Evolutionary conservation across 2,888 invertebrate species (phyloP).

Genomic region (Hanleya hanleyi): DNA sequence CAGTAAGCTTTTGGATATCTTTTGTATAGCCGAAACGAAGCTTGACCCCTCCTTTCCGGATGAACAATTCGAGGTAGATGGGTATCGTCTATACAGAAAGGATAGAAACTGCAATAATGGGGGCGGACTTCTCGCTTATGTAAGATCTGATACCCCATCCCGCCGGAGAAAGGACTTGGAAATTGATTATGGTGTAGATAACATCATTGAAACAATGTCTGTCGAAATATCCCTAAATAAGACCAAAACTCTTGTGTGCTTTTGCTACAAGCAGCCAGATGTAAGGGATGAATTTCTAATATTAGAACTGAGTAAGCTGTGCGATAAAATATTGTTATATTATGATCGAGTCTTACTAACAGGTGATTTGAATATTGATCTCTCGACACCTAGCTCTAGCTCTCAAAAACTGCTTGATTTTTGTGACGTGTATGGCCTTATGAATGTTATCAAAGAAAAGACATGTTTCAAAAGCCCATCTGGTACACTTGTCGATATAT

Average conservation of each 20-base stretch:
- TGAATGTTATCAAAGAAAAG: background rate
- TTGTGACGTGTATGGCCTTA: background rate
- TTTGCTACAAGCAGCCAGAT: background rate
- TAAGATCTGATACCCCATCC: background rate
- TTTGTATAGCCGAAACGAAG: conserved; percentile 20
- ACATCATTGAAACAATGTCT: background rate
- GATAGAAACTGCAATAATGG: background rate
- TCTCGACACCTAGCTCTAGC: background rate
- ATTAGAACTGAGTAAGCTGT: background rate
- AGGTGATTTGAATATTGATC: background rate
- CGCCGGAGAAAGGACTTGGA: background rate
- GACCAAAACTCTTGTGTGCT: background rate
- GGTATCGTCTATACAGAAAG: background rate
- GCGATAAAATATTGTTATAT: background rate
- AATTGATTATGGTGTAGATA: background rate
- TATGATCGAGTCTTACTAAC: background rate
- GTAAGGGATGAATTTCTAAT: background rate
- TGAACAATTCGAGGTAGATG: conserved; percentile 3
- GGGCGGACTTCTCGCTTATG: background rate
- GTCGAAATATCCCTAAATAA: background rate
- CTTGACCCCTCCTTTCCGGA: conserved; percentile 11
- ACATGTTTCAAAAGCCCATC: background rate
- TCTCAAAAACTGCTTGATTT: background rate
- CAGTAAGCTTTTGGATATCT: conserved; percentile 10
- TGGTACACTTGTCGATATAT: background rate